phyloP scores from a whole-genome alignment of 2,888 invertebrate genomes.

The Megalurothrips usitatus region DNA sequence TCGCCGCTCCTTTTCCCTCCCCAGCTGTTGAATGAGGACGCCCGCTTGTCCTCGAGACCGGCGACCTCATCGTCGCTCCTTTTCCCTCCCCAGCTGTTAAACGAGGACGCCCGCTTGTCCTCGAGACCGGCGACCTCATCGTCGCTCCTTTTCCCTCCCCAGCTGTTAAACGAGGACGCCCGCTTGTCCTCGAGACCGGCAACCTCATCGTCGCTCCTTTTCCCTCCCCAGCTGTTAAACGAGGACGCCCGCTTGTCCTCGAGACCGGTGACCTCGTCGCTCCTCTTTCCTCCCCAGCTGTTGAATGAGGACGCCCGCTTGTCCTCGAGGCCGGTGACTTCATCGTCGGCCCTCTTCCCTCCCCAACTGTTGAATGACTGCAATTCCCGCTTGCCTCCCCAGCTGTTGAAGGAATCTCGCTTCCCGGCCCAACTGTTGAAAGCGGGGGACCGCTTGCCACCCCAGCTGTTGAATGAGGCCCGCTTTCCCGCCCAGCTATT shows the following conservation, averaged over 20 bases:
- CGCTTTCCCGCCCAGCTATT: constrained; percentile 33
- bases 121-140: background rate
- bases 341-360: constrained; percentile 36
- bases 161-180: constrained; percentile 34
- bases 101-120: background rate
- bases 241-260: constrained; percentile 4
- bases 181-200: background rate
- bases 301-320: constrained; percentile 33
- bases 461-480: constrained; percentile 32
- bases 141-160: constrained; percentile 34
- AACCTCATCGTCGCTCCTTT: constrained; percentile 34
- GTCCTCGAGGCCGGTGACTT: background rate
- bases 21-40: constrained; percentile 39
- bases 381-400: constrained; percentile 32
- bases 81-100: constrained; percentile 31
- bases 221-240: constrained; percentile 38
- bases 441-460: constrained; percentile 31
- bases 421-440: constrained; percentile 29
- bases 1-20: constrained; percentile 39
- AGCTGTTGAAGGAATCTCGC: constrained; percentile 34
- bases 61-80: constrained; percentile 34
- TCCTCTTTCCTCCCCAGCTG: constrained; percentile 35
- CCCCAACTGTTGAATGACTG: constrained; percentile 37
- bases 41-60: constrained; percentile 37
- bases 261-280: background rate